Evolutionary conservation across 2,113 vertebrate genomes (phyloP).

Genomic region (Hepsetus odoe): DNA sequence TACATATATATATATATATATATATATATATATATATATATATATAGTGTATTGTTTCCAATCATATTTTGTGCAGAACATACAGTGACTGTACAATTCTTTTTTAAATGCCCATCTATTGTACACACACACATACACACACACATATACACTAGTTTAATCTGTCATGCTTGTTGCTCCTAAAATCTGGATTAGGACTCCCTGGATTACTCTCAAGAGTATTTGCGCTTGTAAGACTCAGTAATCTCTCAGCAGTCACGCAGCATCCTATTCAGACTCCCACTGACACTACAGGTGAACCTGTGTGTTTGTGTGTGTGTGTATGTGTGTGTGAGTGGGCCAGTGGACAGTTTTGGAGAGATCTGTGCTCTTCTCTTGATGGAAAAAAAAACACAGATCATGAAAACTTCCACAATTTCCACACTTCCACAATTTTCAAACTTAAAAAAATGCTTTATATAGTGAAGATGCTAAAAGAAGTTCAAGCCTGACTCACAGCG

Average conservation of each 20-base stretch:
- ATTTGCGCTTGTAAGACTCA: conserved; percentile 44
- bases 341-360: neutral
- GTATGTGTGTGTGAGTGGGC: neutral
- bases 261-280: conserved; percentile 3
- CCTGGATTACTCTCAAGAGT: conserved; percentile 34
- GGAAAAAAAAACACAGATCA: neutral
- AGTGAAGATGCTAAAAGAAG: too few species aligned
- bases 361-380: neutral
- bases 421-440: too few species aligned
- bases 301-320: neutral
- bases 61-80: too few species aligned
- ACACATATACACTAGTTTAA: conserved; percentile 13
- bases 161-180: conserved; percentile 20
- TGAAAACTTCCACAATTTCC: too few species aligned
- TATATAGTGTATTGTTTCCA: too few species aligned
- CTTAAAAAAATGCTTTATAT: too few species aligned
- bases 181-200: conserved; percentile 30
- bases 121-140: neutral
- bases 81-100: too few species aligned
- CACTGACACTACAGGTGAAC: neutral
- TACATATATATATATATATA: too few species aligned
- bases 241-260: conserved; percentile 43
- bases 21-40: too few species aligned
- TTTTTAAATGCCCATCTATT: too few species aligned
- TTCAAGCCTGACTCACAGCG: too few species aligned